Base-by-base conservation (phyloP, 2,888 invertebrate species). In the Atherix ibis region DNA sequence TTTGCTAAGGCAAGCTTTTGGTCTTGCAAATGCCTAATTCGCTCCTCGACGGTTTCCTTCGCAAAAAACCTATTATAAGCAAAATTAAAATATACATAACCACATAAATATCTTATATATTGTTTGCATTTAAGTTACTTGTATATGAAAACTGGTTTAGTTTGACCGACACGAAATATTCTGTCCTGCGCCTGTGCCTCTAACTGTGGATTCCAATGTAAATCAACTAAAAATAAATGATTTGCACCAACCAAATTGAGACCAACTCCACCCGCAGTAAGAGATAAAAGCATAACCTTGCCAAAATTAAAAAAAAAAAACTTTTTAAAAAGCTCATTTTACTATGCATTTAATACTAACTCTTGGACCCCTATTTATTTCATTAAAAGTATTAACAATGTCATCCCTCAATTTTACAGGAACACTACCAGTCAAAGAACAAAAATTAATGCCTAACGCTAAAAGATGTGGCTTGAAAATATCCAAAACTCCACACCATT, bases 171-270 rank as follows among this genome's bases (percentile, higher is more conserved):
- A 39, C 94, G 66, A 62, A 92, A 91, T 40, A 95, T 78, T 40
- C 95, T 68, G 64, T 95, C 95, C 62, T 85, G 87, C 0, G 94
- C 95, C 59, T 95, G 95, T 27, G 77, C 70, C 60, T 97, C 95
- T 29, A 95, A 62, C 50, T 94, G 92, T 0, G 95, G 95, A 68
- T 95, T 97, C 91, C 94, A 97, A 60, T 95, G 94, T 34, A 89
- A 71, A 63, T 97, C 95, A 15, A 91, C 58, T 19, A 97, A 64
- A 18, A 94, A 69, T 30, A 97, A 68, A 57, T 95, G 88, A 65
- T 85, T 92, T 1, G 80, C 95, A 3, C 94, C 95, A 36, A 83
- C 70, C 34, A 95, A 67, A 66, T 97, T 95, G 10, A 97, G 65
- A 1, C 95, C 95, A 12, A 92, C 91, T 17, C 94, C 95, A 30